Base-by-base conservation (phyloP, 2,888 invertebrate genomes). In the Synanthedon myopaeformis region DNA sequence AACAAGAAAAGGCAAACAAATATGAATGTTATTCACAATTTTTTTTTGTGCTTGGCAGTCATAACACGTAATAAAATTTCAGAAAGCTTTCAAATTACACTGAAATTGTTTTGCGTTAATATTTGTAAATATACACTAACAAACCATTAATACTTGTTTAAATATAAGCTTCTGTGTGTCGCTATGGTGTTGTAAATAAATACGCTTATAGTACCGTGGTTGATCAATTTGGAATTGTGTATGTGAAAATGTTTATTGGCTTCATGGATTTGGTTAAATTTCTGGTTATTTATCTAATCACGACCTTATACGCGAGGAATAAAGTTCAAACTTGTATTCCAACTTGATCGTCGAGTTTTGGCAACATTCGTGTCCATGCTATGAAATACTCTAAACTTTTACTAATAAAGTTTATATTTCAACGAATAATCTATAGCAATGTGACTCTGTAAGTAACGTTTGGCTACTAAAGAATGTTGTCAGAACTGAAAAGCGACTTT, bases 171-270 rank as follows among this genome's bases (percentile, higher is more conserved):
- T 85, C 2, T 80, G 75, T 73, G 79, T 84, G 83, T 79, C 69
- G 81, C 79, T 74, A 67, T 72, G 61, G 55, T 56, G 50, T 60
- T 49, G 49, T 49, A 59, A 64, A 57, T 64, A 59, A 57, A 55
- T 61, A 64, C 62, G 83, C 82, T 83, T 82, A 55, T 62, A 69
- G 66, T 75, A 61, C 68, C 63, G 76, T 79, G 72, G 69, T 78
- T 70, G 84, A 86, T 86, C 85, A 86, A 82, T 82, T 85, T 86
- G 87, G 87, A 87, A 86, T 85, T 79, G 72, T 76, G 68, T 73
- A 72, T 75, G 76, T 79, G 72, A 65, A 70, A 65, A 54, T 62
- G 12, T 70, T 73, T 77, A 82, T 86, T 83, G 82, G 83, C 85
- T 83, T 82, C 71, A 68, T 65, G 55, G 56, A 55, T 58, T 53